Base-by-base conservation (phyloP, 2,888 invertebrate genomes). In the Tipula helvola region DNA sequence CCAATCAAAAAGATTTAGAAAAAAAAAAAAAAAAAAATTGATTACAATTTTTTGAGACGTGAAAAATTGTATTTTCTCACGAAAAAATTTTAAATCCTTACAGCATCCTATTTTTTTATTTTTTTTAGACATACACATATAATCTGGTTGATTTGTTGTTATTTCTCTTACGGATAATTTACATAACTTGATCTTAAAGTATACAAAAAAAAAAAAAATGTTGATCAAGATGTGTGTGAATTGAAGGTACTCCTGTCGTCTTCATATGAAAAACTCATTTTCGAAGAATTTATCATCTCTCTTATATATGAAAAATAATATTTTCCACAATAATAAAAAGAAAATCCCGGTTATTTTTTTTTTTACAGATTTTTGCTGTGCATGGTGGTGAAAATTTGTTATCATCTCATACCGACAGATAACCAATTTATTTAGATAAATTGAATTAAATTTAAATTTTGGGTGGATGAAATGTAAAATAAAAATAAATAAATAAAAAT, bases 391-490 rank as follows among this genome's bases (percentile, higher is more conserved):
- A 71, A 71, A 71, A 71, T 71, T 71, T 71, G 71, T 28, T 71
- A 71, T 71, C 71, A 71, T 71, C 71, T 71, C 71, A 71, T 71
- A 71, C 71, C 71, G 71, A 71, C 28, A 71, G 71, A 71, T 71
- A 71, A 71, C 71, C 71, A 71, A 71, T 71, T 71, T 71, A 71
- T 71, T 71, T 71, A 71, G 71, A 71, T 71, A 71, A 71, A 71
- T 71, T 71, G 71, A 71, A 71, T 71, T 71, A 71, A 71, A 71
- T 71, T 71, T 71, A 71, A 71, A 71, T 71, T 71, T 71, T 71
- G 71, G 71, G 71, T 71, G 71, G 71, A 71, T 71, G 71, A 71
- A 71, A 71, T 71, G 71, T 28, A 71, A 71, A 71, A 71, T 52
- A 52, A 52, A 52, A 16, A 52, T 52, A 52, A 52, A 52, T 71